Evolutionary conservation across 1,140 invertebrate genomes (phyloP).

Genomic region (Metopolophium dirhodum): DNA sequence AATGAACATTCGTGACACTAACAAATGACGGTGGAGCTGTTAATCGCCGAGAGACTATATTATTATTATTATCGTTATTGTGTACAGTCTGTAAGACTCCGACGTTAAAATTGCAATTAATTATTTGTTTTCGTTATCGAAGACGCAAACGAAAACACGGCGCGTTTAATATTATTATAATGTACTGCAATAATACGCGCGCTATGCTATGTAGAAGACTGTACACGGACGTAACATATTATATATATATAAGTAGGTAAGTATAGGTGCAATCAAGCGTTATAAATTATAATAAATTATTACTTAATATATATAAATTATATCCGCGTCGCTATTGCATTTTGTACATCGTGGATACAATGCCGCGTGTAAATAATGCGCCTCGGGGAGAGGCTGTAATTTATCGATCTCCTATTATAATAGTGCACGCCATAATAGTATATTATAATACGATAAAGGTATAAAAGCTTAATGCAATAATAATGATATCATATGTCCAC

Average conservation of each 20-base stretch:
- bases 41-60: neutral
- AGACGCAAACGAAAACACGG: neutral
- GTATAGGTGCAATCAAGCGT: neutral
- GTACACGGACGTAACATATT: neutral
- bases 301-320: neutral
- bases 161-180: neutral
- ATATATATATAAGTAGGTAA: no score
- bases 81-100: neutral
- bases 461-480: neutral
- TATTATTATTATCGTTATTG: no score
- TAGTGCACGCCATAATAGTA: neutral
- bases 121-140: conserved; percentile 17
- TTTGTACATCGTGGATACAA: neutral
- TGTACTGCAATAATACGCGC: neutral
- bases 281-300: conserved; percentile 9
- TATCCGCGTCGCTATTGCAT: neutral
- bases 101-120: conserved; percentile 26
- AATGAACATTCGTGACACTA: conserved; percentile 35
- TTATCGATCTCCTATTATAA: neutral
- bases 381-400: neutral
- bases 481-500: neutral
- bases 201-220: no score
- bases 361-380: neutral
- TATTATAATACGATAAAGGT: neutral
- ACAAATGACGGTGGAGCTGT: conserved; percentile 18